A percentile compares a stretch with the other conserved stretches of the same genome.
Conservation (phyloP, 2,888 invertebrate genomes). For the Trichopoda pennipes region DNA sequence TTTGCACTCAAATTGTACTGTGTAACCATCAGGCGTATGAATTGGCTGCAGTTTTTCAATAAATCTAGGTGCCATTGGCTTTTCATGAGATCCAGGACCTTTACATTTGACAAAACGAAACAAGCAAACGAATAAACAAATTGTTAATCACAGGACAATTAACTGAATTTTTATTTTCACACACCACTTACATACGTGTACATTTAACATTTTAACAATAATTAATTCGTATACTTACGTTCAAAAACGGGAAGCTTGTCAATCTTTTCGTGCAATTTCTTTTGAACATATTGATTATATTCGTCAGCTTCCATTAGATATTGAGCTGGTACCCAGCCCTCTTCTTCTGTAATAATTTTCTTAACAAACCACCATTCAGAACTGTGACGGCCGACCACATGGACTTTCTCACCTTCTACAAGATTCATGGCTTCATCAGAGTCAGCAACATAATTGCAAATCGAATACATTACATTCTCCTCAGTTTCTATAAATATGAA, state of each 20-base stretch:
- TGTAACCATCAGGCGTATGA: conserved; percentile 94
- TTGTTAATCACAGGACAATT: conserved; percentile 69
- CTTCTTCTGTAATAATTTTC: conserved; percentile 93
- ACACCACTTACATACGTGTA: conserved; percentile 9
- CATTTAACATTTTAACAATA: neutral
- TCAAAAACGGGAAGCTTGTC: conserved; percentile 95
- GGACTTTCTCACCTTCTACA: conserved; percentile 94
- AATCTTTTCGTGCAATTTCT: conserved; percentile 94
- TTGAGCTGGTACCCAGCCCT: conserved; percentile 96
- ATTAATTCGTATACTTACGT: conserved; percentile 84
- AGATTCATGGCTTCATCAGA: conserved; percentile 93
- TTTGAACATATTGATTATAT: conserved; percentile 91
- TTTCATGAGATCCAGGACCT: conserved; percentile 90
- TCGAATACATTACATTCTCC: conserved; percentile 90
- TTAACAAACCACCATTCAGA: conserved; percentile 96
- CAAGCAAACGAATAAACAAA: conserved; percentile 61
- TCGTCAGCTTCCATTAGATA: conserved; percentile 91
- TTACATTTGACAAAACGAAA: conserved; percentile 70
- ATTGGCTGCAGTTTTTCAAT: conserved; percentile 92
- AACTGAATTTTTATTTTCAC: conserved; percentile 24
- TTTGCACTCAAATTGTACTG: conserved; percentile 97
- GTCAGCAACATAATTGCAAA: conserved; percentile 92
- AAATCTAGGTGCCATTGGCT: conserved; percentile 91
- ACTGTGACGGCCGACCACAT: conserved; percentile 90
- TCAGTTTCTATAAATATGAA: conserved; percentile 80